These are phyloP conservation scores for Temnothorax ravouxi DNA, from an alignment of 2,888 invertebrate species.

Conservation along the genomic window DNA sequence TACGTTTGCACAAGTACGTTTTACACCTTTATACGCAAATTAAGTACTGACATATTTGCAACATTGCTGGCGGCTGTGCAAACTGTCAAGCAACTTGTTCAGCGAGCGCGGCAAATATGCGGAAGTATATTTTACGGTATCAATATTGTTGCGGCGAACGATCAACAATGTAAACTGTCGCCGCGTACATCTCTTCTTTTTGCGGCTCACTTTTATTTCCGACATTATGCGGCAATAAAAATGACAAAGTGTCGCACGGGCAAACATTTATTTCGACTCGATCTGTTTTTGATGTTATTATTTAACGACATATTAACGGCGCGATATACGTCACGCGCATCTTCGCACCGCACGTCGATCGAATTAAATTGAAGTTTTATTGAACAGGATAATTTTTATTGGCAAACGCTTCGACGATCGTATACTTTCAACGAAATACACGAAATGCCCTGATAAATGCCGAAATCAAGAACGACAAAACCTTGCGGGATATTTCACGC, in stretches of 20 bases:
- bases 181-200: neutral
- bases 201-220: constrained; percentile 4
- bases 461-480: neutral
- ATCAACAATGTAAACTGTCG: neutral
- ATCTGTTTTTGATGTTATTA: neutral
- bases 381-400: neutral
- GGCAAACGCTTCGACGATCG: neutral
- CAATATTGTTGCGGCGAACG: too few relatives aligned
- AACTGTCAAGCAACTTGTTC: too few relatives aligned
- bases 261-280: neutral
- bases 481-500: neutral
- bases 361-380: neutral
- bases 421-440: neutral
- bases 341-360: neutral
- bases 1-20: neutral
- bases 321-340: neutral
- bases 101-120: neutral
- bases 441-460: neutral
- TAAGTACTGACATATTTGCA: constrained; percentile 5
- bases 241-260: neutral
- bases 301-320: neutral
- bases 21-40: neutral
- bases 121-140: neutral
- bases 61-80: constrained; percentile 23
- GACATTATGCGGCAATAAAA: constrained; percentile 11